Evolutionary conservation across 2,797 vertebrate species (phyloP), one percentile per base, ranked within the genome.

Genomic region (Fundulus diaphanus): DNA sequence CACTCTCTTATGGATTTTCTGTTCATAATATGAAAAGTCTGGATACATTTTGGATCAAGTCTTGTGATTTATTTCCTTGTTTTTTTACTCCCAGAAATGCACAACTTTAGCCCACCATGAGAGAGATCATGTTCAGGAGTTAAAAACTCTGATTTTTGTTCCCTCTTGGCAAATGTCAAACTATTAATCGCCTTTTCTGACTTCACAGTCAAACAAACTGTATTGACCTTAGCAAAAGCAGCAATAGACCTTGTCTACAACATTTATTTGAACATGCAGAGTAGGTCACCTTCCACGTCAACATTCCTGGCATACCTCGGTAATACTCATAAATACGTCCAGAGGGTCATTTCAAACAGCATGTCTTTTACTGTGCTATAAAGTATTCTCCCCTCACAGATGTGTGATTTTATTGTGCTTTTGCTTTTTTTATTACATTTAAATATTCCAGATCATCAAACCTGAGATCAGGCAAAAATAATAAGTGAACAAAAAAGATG

Each of bases 211-310:
- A 87, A 86, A 92, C 82, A 89, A 87, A 80, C 85, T 68, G 67
- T 44, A 73, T 72, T 68, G 89, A 92, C 88, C 79, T 37, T 67
- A 44, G 81, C 65, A 76, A 86, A 77, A 80, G 77, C 84, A 66
- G 74, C 84, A 89, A 86, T 90, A 93, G 93, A 93, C 89, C 88
- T 63, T 72, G 78, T 88, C 75, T 33, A 76, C 27, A 54, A 22
- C 80, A 81, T 87, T 86, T 90, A 90, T 93, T 93, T 89, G 86
- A 89, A 88, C 70, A 94, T 82, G 86, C 44, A 88, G 86, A 92
- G 22, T n/a, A 67, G 94, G 93, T 94, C 93, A 94, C 87, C 90
- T 93, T 89, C 84, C 88, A 88, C 42, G 68, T 92, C 81, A 89
- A 89, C 91, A 94, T 95, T 94, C 93, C 78, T 78, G 20, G 67